Percentiles rank a stretch among this genome's conserved stretches.
Conservation (phyloP, 30 jellyfish, hydroid and myxozoan species). For the Aurelia coerulea region DNA sequence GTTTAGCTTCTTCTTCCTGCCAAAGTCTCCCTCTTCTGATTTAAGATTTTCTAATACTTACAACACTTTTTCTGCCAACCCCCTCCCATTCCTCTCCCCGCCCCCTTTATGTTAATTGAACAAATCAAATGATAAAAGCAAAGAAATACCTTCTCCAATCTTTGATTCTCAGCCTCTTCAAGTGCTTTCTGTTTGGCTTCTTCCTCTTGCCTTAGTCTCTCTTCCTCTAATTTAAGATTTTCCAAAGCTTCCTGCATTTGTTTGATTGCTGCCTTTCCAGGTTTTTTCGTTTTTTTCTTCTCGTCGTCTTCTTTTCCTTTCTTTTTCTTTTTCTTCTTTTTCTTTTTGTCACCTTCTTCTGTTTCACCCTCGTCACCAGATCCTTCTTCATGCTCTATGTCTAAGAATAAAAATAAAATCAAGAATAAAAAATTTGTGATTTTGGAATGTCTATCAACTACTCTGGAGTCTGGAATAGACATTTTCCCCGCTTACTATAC, state of each 20-base stretch:
- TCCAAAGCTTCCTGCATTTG: slow-evolving; percentile 94
- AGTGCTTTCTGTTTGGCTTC: slow-evolving; percentile 91
- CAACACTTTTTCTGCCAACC: too few relatives aligned
- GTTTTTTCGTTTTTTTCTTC: slow-evolving; percentile 77
- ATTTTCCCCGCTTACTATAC: too few relatives aligned
- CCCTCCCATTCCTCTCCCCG: too few relatives aligned
- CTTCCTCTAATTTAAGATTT: slow-evolving; percentile 88
- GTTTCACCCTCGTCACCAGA: slow-evolving; percentile 77
- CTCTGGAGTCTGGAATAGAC: too few relatives aligned
- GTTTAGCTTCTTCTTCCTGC: too few relatives aligned
- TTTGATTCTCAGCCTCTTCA: slow-evolving; percentile 88
- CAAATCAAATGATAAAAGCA: background rate
- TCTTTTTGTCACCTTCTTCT: slow-evolving; percentile 73
- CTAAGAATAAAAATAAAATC: too few relatives aligned
- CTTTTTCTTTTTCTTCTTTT: slow-evolving; percentile 93
- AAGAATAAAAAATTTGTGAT: too few relatives aligned
- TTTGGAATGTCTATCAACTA: too few relatives aligned
- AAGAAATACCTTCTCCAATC: slow-evolving; percentile 79
- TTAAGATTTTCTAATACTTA: too few relatives aligned
- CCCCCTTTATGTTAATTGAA: too few relatives aligned
- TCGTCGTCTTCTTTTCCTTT: slow-evolving; percentile 86
- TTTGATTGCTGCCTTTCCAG: slow-evolving; percentile 78
- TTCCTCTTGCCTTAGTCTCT: slow-evolving; percentile 86
- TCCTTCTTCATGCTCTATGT: slow-evolving; percentile 59
- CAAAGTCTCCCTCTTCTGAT: too few relatives aligned